Base-by-base conservation (phyloP, 2,113 vertebrate genomes). In the Chloropsis cyanopogon region DNA sequence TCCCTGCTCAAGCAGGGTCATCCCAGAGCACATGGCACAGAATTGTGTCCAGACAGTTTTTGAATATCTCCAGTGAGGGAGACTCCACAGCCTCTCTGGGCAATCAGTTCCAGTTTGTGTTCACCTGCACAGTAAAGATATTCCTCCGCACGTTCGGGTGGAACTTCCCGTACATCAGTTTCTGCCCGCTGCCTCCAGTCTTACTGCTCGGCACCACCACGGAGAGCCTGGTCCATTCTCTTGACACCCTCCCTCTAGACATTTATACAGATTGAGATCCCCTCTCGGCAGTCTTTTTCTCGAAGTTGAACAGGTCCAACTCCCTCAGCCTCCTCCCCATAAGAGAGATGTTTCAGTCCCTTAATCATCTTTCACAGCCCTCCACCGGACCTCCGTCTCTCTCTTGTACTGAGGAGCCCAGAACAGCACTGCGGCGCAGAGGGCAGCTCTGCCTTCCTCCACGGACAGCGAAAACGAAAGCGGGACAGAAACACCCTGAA, bases 211-310 rank as follows among this genome's bases (percentile, higher is more conserved):
- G 69, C 20, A 75, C 10, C 37, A 44, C 16, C 7, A 13, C 44
- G 39, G 5, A 59, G 33, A 46, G 23, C 37, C 77, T 12, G 61
- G 33, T 60, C 23, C 37, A 50, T 44, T 17, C 46, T 29, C 52
- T 29, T 60, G 39, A 59, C 53, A 53, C 12, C 9, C 20, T 16
- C 39, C 16, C 33, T 14, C 37, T 14, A 44, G 5, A 22, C 13
- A 29, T 6, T 39, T 20, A 52, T 1, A 39, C 4, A 39, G 20
- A 53, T 0, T 53, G n/a, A 60, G 20, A 9, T 25, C 4, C 20
- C 28, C 15, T n/a, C n/a, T 68, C 69, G 29, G n/a, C 10, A 44
- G 28, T 46, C 46, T 53, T 73, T 73, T 68, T n/a, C 28, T 75
- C 4, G 9, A n/a, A n/a, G 61, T 37, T 53, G 24, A 66, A 41